Percentiles rank a stretch among this genome's conserved stretches.
Evolutionary conservation across 2,888 invertebrate genomes (phyloP).

Genomic region (Pherbina coryleti): DNA sequence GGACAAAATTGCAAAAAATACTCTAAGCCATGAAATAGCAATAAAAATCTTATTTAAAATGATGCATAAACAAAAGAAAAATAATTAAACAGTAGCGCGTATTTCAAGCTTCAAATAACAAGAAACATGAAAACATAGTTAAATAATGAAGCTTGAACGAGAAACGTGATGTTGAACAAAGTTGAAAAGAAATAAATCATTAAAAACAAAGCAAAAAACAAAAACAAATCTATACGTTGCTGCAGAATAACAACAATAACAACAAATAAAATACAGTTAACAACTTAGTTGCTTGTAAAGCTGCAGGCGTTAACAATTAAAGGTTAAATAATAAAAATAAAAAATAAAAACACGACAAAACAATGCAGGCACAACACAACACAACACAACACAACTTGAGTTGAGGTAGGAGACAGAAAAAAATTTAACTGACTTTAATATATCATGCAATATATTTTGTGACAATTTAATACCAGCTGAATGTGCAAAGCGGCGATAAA

Average conservation of each 20-base stretch:
- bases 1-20: neutral
- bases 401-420: neutral
- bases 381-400: neutral
- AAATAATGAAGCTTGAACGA: neutral
- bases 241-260: neutral
- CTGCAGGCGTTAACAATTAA: constrained; percentile 23
- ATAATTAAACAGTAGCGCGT: neutral
- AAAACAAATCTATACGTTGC: neutral
- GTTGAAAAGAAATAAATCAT: neutral
- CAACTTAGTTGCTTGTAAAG: neutral
- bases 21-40: neutral
- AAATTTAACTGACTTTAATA: neutral
- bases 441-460: neutral
- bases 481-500: too few species aligned
- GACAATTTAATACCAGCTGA: neutral
- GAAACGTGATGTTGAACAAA: neutral
- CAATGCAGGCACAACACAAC: neutral
- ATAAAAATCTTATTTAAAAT: neutral
- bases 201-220: neutral
- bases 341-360: neutral
- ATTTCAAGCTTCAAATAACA: neutral
- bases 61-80: neutral
- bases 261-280: neutral
- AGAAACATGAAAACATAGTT: neutral
- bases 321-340: neutral